phyloP scores from a whole-genome alignment of 2,113 vertebrate species.

The Thamnophis sirtalis region DNA sequence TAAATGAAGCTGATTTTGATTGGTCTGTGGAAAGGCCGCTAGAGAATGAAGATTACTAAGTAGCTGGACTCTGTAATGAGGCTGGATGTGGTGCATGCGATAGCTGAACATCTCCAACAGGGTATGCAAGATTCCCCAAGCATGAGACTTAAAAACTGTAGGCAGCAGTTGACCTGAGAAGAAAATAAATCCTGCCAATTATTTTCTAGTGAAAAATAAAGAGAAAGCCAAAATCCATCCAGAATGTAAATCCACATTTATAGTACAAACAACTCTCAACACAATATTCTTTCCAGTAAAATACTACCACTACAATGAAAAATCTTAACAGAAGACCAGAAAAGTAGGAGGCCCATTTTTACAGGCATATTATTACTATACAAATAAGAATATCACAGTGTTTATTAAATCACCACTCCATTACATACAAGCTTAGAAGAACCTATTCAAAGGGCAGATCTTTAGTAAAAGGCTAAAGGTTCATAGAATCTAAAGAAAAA shows the following conservation, averaged over 20 bases:
- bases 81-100: constrained; percentile 98
- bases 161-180: constrained; percentile 89
- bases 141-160: constrained; percentile 95
- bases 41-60: constrained; percentile 94
- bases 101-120: constrained; percentile 99
- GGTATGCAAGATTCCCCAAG: constrained; percentile 96
- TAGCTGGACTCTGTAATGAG: constrained; percentile 94
- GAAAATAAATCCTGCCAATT: constrained; percentile 3
- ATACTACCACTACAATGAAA: accelerated
- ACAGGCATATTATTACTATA: background rate
- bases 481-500: background rate
- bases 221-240: background rate
- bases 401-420: background rate
- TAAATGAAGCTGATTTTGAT: constrained; percentile 97
- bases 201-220: constrained; percentile 12
- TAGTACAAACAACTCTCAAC: background rate
- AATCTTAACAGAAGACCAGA: background rate
- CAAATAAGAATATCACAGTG: background rate
- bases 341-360: background rate
- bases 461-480: background rate
- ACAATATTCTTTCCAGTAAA: background rate
- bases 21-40: constrained; percentile 93
- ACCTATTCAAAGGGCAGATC: background rate
- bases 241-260: background rate
- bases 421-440: background rate